Base-by-base conservation (phyloP, 1,140 invertebrate genomes). In the Trichonephila inaurata region DNA sequence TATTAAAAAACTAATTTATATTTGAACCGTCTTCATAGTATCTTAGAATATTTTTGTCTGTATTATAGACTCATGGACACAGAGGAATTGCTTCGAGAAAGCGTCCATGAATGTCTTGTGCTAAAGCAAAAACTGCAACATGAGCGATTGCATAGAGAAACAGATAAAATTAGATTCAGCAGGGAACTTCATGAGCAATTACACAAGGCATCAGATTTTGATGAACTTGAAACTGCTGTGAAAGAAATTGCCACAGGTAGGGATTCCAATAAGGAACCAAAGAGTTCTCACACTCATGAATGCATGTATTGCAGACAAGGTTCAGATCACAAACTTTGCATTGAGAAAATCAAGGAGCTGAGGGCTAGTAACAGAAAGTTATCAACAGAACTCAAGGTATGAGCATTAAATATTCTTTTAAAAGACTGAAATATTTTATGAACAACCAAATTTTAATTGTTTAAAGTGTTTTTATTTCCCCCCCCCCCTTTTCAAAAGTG, bases 21-120 rank as follows among this genome's bases (percentile, higher is more conserved):
- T 40, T 40, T 40, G 4, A 40, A 2, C 2, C 2, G 4, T 3
- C 33, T 40, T 40, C 33, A 40, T 40, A 40, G 33, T 40, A 40
- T 40, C 33, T 40, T 0, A n/a, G 7, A n/a, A 19, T 21, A 18
- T 4, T 14, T 82, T 3, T 89, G 16, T 51, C 28, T 69, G 58
- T 86, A 33, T 93, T 88, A n/a, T 44, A 93, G 92, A 21, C 86
- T 93, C 2, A 81, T 24, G 81, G 86, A 93, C 8, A 93, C 92
- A 24, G 92, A 93, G 82, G 92, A 93, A 44, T 66, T 93, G 14
- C 92, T 93, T 7, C 44, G 92, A 19, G 92, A 88, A 24, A 93
- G 92, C 44, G 62, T 93, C 21, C 62, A 87, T 82, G 92, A 93
- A 81, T 93, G 92, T 51, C 60, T 93, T 21, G 8, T 18, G 44